Evolutionary conservation across 1,140 invertebrate genomes (phyloP).

Genomic region (Cydia splendana): DNA sequence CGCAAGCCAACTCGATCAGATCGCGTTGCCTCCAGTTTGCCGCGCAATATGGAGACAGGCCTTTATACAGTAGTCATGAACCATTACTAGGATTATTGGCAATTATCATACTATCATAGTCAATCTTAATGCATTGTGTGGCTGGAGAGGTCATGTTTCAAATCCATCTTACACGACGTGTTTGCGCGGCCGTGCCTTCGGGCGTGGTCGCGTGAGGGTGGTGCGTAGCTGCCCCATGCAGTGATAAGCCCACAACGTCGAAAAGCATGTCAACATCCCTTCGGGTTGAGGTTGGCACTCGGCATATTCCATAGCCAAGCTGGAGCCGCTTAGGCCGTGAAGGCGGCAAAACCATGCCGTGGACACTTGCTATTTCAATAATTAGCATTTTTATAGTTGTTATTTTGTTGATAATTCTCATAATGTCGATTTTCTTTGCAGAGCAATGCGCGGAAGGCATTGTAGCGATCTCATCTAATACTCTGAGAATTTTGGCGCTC

Average conservation of each 20-base stretch:
- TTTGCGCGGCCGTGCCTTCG: constrained; percentile 58
- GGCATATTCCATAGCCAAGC: constrained; percentile 78
- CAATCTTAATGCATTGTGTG: no score
- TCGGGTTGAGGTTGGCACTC: constrained; percentile 66
- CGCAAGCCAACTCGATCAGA: no score
- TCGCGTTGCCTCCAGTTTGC: no score
- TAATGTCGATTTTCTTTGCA: constrained; percentile 52
- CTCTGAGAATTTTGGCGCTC: constrained; percentile 96
- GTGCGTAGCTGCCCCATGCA: constrained; percentile 70
- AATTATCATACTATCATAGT: no score
- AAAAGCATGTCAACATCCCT: constrained; percentile 62
- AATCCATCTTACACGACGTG: constrained; percentile 54
- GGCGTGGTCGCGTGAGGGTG: constrained; percentile 57
- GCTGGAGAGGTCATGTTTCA: no score
- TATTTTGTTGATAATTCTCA: constrained; percentile 9
- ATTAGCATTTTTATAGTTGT: neutral
- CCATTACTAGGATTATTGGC: no score
- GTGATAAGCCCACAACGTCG: constrained; percentile 74
- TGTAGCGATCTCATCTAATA: constrained; percentile 99
- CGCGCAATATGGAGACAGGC: no score
- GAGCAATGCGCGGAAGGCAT: constrained; percentile 99
- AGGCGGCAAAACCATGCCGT: constrained; percentile 78
- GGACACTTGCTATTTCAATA: constrained; percentile 50
- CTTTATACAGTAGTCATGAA: no score
- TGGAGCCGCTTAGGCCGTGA: constrained; percentile 72